Evolutionary conservation across 2,888 invertebrate genomes (phyloP), one percentile per base, ranked within the genome.

Genomic region (Lissonota sp.): DNA sequence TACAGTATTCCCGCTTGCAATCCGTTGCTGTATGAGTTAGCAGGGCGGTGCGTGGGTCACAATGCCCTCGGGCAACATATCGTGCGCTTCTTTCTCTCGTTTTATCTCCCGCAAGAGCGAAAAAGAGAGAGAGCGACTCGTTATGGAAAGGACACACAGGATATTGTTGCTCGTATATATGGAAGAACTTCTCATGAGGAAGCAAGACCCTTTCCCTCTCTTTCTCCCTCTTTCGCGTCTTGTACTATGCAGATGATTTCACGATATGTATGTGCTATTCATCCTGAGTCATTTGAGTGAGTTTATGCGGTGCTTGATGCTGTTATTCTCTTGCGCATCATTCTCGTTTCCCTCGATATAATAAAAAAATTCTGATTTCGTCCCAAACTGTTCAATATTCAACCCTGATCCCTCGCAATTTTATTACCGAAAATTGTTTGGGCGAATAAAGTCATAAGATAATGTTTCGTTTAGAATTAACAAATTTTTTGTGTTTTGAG

Each of bases 181-280:
- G 88, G 87, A 87, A 86, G 42, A 67, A 67, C 51, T 85, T 26
- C 84, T 79, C 66, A 60, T 83, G 85, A 87, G 86, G 87, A 88
- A 88, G 88, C 85, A 84, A 83, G 14, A 73, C 83, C 58, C 46
- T 70, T 26, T 26, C 58, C 58, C 58, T 5, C 60, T 51, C 57
- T 16, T 51, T 58, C 74, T 49, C 44, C 16, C 64, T 64, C 53
- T 53, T 53, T 55, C 12, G 44, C 49, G 26, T 83, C 90, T 88
- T 89, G 90, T 89, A 87, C 90, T 89, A 90, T 90, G 90, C 90
- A 91, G 91, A 91, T 91, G 90, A 90, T 90, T 90, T 86, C 87
- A 84, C 88, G 91, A 91, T 91, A 90, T 87, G 87, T 91, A 90
- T 87, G 87, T 87, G 84, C 89, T 89, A 90, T 90, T 90, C 90